These are phyloP conservation scores for Euleptes europaea DNA, from an alignment of 2,113 vertebrate genomes.

Conservation along the genomic window DNA sequence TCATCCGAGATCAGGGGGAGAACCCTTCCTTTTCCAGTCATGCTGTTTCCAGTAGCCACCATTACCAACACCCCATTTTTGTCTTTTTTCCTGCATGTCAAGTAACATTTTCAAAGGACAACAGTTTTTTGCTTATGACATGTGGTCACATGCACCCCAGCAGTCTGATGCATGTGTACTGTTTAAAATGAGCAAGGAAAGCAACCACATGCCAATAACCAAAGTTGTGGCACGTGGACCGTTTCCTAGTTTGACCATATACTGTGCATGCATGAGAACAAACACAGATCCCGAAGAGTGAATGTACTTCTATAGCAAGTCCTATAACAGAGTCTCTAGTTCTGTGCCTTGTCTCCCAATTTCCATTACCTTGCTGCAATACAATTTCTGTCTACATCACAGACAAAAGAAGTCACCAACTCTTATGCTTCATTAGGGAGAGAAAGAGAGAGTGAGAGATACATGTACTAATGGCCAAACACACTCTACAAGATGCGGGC, in stretches of 20 bases:
- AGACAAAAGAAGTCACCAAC: slow-evolving; percentile 30
- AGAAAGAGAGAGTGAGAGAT: slow-evolving; percentile 27
- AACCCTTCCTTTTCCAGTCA: no score
- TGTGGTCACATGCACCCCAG: not conserved
- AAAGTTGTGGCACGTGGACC: not conserved
- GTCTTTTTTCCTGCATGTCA: not conserved
- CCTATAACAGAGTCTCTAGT: fast-evolving
- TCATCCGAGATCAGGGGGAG: no score
- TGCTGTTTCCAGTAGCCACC: no score
- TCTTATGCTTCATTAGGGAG: slow-evolving; percentile 59
- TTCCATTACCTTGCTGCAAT: slow-evolving; percentile 10
- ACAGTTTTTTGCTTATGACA: not conserved
- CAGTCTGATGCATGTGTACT: not conserved
- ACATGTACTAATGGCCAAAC: slow-evolving; percentile 23
- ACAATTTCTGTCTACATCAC: not conserved
- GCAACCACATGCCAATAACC: not conserved
- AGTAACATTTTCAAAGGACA: not conserved
- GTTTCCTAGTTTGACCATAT: slow-evolving; percentile 4
- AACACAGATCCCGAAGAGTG: not conserved
- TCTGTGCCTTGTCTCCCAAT: slow-evolving; percentile 9
- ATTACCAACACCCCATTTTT: not conserved
- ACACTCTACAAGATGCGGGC: slow-evolving; percentile 39
- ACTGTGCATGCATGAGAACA: not conserved
- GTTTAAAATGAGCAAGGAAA: not conserved
- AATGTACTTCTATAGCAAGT: not conserved